These are phyloP conservation scores for Thrips palmi DNA, from an alignment of 1,140 invertebrate genomes.

Conservation along the genomic window DNA sequence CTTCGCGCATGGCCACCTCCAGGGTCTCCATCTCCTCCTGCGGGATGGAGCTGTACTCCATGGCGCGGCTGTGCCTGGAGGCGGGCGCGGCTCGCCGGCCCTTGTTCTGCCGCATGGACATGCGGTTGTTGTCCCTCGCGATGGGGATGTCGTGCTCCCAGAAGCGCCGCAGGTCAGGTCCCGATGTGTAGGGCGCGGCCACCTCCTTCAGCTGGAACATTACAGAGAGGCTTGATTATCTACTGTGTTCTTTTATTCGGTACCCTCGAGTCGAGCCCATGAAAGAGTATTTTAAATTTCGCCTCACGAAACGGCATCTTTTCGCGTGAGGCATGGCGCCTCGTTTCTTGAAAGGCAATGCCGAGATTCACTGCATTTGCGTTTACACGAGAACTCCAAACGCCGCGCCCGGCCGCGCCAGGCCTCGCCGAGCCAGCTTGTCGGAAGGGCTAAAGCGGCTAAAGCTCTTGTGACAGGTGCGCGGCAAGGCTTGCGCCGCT, in stretches of 20 bases:
- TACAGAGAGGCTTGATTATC: conserved; percentile 8
- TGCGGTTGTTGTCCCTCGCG: conserved; percentile 35
- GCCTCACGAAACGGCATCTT: conserved; percentile 2
- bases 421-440: too few relatives aligned
- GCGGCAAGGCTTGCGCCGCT: neutral
- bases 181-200: conserved; percentile 56
- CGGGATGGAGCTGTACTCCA: too few relatives aligned
- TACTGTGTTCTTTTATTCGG: neutral
- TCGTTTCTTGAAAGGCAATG: too few relatives aligned
- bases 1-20: conserved; percentile 41
- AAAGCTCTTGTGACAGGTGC: neutral
- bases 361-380: neutral
- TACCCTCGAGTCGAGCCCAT: neutral
- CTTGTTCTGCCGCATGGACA: too few relatives aligned
- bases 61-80: too few relatives aligned
- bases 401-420: neutral
- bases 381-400: neutral
- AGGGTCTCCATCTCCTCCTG: conserved; percentile 30
- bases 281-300: neutral
- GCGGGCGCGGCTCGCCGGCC: too few relatives aligned
- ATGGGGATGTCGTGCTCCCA: conserved; percentile 64
- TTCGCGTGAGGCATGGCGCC: neutral
- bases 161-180: conserved; percentile 50
- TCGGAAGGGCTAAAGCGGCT: too few relatives aligned
- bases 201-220: conserved; percentile 68